Base-by-base conservation (phyloP, 2,888 invertebrate genomes). In the Caenorhabditis becei region DNA sequence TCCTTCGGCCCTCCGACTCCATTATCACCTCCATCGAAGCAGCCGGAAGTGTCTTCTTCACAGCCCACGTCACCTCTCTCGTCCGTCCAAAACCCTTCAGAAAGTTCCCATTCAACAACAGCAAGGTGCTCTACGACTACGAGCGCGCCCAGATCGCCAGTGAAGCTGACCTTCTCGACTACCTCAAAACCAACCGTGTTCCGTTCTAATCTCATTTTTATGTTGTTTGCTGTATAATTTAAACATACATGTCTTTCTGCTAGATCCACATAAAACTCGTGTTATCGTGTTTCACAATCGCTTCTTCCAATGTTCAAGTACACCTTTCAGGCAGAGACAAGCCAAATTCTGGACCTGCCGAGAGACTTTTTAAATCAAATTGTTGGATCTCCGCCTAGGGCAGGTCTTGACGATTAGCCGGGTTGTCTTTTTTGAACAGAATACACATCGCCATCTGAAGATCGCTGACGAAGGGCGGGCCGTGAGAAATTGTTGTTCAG, bases 1-100 rank as follows among this genome's bases (percentile, higher is more conserved):
- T 75, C 8, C 49, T 78, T 24, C 58, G 65, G 16, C 74, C 80
- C 10, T 35, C 11, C 35, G 78, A 78, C 74, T 53, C 41, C 11
- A 66, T 78, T 44, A 14, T 37, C 16, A 67, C 59, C 14, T n/a
- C 32, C 7, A 20, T 75, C 18, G 54, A 63, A 16, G 67, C 81
- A 26, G 69, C 81, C 14, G 61, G 62, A 41, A 70, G 70, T 32
- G 62, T 41, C 14, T 66, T 81, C 28, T 81, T 62, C 69, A 71
- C 77, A 23, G 80, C 80, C 23, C 65, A 75, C 47, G 35, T 71
- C 20, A 66, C 74, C 2, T 59, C 59, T 56, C 37, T 74, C 37
- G 58, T 28, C 16, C 51, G 41, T 5, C 74, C 66, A 32, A 44
- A 51, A 4, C 44, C 23, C 14, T 35, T 37, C 32, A 26, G 53